phyloP scores from a whole-genome alignment of 2,888 invertebrate species.

The Catocala sponsa region DNA sequence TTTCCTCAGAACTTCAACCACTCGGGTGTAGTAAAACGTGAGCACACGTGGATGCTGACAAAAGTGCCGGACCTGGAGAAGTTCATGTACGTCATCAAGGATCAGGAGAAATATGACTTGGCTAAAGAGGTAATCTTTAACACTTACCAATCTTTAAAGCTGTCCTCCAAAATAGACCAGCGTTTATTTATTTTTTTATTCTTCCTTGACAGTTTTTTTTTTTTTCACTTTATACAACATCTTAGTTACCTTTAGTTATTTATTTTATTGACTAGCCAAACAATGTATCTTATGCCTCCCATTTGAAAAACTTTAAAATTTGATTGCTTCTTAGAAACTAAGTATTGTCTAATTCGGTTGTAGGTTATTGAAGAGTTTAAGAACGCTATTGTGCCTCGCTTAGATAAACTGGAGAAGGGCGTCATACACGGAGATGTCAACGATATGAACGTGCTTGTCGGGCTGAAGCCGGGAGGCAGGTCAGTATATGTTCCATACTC shows the following conservation, averaged over 20 bases:
- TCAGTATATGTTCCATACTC: constrained; percentile 28
- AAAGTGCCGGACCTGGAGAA: constrained; percentile 90
- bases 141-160: too few species aligned
- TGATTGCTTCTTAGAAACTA: not conserved
- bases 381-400: constrained; percentile 88
- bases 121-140: constrained; percentile 79
- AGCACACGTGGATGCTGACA: constrained; percentile 92
- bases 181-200: too few species aligned
- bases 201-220: too few species aligned
- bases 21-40: constrained; percentile 89
- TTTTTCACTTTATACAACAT: too few species aligned
- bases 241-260: too few species aligned
- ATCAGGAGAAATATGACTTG: constrained; percentile 87
- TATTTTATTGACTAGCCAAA: too few species aligned
- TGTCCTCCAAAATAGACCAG: too few species aligned
- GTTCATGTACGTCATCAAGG: constrained; percentile 91
- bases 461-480: constrained; percentile 73
- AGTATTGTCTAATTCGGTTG: not conserved
- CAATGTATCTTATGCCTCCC: too few species aligned
- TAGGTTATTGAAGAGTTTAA: constrained; percentile 90
- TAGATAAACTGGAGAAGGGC: constrained; percentile 89
- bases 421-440: constrained; percentile 97
- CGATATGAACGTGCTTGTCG: constrained; percentile 94
- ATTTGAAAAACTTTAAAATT: too few species aligned
- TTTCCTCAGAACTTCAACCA: constrained; percentile 90